Conservation (phyloP, 2,113 vertebrate species). For the Vulpes vulpes region DNA sequence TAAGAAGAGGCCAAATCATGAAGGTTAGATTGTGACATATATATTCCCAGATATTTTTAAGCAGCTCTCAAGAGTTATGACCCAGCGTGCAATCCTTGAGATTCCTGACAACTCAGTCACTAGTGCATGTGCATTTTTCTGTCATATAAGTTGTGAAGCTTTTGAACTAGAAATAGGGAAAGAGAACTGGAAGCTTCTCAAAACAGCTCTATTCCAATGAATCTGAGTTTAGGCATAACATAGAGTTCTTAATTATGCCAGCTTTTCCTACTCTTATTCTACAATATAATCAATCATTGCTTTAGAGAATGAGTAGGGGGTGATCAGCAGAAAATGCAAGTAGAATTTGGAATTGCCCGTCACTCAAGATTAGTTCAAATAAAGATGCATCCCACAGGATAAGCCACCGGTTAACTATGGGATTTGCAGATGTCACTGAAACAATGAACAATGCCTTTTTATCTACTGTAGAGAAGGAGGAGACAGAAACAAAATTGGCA, state of each 20-base stretch:
- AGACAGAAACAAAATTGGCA: neutral
- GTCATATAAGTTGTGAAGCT: neutral
- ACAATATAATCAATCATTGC: neutral
- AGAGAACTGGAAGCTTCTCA: neutral
- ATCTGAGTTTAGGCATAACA: neutral
- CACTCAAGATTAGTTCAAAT: neutral
- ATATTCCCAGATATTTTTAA: neutral
- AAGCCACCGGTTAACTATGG: neutral
- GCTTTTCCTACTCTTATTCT: neutral
- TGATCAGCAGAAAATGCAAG: neutral
- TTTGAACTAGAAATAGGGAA: neutral
- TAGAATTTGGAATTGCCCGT: constrained; percentile 18
- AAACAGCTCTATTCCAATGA: neutral
- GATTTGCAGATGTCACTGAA: neutral
- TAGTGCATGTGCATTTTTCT: neutral
- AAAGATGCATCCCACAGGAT: neutral
- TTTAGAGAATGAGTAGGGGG: neutral
- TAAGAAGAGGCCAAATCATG: neutral
- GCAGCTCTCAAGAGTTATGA: neutral
- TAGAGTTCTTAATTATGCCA: constrained; percentile 9
- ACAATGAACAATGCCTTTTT: neutral
- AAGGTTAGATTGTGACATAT: neutral
- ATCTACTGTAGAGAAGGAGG: neutral
- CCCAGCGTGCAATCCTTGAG: neutral
- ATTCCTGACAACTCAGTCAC: constrained; percentile 9